Base-by-base conservation (phyloP, 2,888 invertebrate genomes). In the Unio pictorum region DNA sequence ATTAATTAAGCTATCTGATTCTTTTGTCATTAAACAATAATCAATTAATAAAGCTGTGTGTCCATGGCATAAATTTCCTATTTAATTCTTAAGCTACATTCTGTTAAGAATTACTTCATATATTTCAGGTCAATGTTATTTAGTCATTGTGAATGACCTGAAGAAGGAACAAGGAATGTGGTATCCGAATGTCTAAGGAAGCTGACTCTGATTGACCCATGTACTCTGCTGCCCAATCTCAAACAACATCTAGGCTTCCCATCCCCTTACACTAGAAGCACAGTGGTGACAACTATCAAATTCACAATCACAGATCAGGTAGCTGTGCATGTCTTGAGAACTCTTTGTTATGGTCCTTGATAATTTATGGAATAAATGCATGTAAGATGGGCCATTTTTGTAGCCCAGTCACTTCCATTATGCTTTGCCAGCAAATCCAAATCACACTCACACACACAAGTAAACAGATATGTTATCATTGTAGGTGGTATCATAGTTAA, bases 181-280 rank as follows among this genome's bases (percentile, higher is more conserved):
- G 99, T 99, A 3, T 97, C 99, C 0, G 99, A 99, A 91, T 99
- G 99, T 90, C 92, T 99, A 79, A 99, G 93, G 20, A 98, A 98
- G 91, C 92, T 99, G 70, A 98, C 98, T 57, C 92, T 99, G 66
- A 94, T 99, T 71, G 96, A 98, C 90, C 98, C 99, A 0, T 93
- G 93, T 68, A 93, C 93, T 76, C 92, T 99, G 67, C 91, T 99
- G 82, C 96, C 97, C n/a, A 93, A 95, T 84, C 91, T 99, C 72
- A 86, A 87, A 73, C 80, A 82, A 45, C 84, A 89, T 73, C 82
- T 90, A 18, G 76, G 79, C 20, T 83, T 84, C 20, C 69, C 75
- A 57, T 90, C 90, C 6, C 82, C 89, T 8, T 80, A 89, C 72
- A 96, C 97, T 91, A 93, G 99, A 86, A 97, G 97, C 1, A 99